Evolutionary conservation across 1,140 invertebrate genomes (phyloP), one percentile per base, ranked within the genome.

Genomic region (Drosophila simulans): DNA sequence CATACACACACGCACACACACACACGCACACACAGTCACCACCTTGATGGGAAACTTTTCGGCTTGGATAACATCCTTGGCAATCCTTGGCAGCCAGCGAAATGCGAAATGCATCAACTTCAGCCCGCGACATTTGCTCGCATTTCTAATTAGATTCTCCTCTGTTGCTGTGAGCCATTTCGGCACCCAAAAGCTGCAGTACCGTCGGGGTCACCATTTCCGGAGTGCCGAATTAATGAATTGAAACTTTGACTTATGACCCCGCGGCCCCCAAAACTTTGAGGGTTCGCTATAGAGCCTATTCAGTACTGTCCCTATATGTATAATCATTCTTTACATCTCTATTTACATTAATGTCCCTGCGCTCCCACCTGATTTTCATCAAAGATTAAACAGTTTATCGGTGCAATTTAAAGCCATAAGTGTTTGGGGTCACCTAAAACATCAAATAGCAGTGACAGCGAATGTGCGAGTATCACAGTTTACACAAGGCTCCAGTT

Each of bases 101-200:
- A 63, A 34, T 45, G 37, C 60, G 64, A 68, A 63, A 75, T 65
- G 72, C 54, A 63, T 70, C 69, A 80, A 57, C 62, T 78, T 73
- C 55, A 27, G 45, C 45, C 39, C 40, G 59, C 65, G 59, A 81
- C 64, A 80, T 76, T 80, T 57, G 59, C 49, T 56, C 64, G 60
- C 71, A 80, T 71, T 80, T 59, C 78, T 80, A 80, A 80, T 80
- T 76, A 58, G 58, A 31, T 54, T 66, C 25, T 17, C 17, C 54
- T 20, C 35, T 20, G 15, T 34, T 45, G 59, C 46, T 31, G 7
- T 4, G 22, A 27, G 42, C 1, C 20, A 51, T 34, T 51, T 34
- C 4, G n/a, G n/a, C 48, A 35, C 17, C 49, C 11, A 10, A 35
- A 22, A 17, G 34, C 31, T 55, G 10, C 13, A 31, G 13, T 40